phyloP scores from a whole-genome alignment of 2,797 vertebrate genomes.

The Eidolon dupreanum region DNA sequence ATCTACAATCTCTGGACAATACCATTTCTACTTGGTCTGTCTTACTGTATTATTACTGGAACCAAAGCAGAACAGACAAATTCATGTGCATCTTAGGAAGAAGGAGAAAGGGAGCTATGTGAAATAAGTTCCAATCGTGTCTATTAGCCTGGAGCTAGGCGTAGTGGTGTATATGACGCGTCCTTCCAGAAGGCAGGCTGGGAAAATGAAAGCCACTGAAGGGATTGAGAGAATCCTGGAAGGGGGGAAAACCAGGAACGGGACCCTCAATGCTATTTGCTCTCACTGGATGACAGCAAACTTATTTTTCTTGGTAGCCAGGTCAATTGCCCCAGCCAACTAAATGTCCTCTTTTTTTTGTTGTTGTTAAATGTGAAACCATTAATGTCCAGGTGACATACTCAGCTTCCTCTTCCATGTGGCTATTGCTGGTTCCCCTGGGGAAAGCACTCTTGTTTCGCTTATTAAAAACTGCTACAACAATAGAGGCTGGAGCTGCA shows the following conservation, averaged over 20 bases:
- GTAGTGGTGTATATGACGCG: fast-evolving
- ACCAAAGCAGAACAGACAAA: too few species aligned
- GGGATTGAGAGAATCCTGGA: background rate
- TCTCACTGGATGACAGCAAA: background rate
- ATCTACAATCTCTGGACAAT: background rate
- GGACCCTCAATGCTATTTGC: background rate
- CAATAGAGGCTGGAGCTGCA: background rate
- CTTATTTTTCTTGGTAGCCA: background rate
- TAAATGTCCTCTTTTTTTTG: background rate
- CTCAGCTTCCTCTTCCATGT: background rate
- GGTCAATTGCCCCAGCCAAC: too few species aligned
- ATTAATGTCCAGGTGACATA: background rate
- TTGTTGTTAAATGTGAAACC: background rate
- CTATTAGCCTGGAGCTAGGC: background rate
- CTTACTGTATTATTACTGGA: too few species aligned
- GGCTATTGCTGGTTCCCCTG: background rate
- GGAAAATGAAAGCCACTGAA: background rate
- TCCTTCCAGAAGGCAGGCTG: background rate
- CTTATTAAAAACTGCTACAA: background rate
- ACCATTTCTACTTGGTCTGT: background rate
- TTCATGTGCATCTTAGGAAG: background rate
- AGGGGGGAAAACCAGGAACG: background rate
- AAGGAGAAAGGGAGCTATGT: background rate
- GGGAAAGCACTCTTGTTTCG: background rate
- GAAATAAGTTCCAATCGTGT: background rate